Percentiles rank a stretch among this genome's conserved stretches.
Evolutionary conservation across 92 coral and sea anemone genomes (phyloP).

Genomic region (Muricea muricata): DNA sequence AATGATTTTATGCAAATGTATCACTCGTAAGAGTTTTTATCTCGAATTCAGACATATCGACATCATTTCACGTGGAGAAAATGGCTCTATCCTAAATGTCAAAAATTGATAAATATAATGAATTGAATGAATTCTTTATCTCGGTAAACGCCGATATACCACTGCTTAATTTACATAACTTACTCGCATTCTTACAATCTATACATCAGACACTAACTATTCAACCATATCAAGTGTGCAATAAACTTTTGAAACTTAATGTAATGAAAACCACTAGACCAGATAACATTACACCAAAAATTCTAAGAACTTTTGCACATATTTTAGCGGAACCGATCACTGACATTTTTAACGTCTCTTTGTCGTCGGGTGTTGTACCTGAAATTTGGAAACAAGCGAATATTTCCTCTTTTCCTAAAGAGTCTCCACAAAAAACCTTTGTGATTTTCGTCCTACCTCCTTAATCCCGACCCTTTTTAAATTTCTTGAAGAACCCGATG

Average conservation of each 20-base stretch:
- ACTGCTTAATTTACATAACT: neutral
- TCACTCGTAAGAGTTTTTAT: too few relatives aligned
- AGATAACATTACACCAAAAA: slow-evolving; percentile 39
- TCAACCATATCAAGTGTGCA: neutral
- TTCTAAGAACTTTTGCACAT: slow-evolving; percentile 44
- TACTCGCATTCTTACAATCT: neutral
- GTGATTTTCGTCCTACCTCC: too few relatives aligned
- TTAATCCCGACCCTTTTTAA: too few relatives aligned
- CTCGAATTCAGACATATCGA: too few relatives aligned
- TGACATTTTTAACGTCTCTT: slow-evolving; percentile 24
- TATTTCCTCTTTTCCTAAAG: too few relatives aligned
- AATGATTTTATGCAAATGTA: too few relatives aligned
- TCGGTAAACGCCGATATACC: neutral
- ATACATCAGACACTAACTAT: neutral
- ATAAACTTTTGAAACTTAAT: slow-evolving; percentile 22
- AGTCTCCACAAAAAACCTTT: too few relatives aligned
- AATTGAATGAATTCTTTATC: neutral
- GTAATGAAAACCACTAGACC: slow-evolving; percentile 24
- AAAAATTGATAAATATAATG: too few relatives aligned
- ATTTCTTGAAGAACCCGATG: too few relatives aligned
- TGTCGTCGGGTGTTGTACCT: slow-evolving; percentile 31
- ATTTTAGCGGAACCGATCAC: slow-evolving; percentile 19
- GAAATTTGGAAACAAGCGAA: slow-evolving; percentile 36
- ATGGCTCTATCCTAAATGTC: too few relatives aligned
- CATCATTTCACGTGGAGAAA: too few relatives aligned